These are phyloP conservation scores for Alosa sapidissima DNA, from an alignment of 2,797 vertebrate genomes.

Conservation along the genomic window DNA sequence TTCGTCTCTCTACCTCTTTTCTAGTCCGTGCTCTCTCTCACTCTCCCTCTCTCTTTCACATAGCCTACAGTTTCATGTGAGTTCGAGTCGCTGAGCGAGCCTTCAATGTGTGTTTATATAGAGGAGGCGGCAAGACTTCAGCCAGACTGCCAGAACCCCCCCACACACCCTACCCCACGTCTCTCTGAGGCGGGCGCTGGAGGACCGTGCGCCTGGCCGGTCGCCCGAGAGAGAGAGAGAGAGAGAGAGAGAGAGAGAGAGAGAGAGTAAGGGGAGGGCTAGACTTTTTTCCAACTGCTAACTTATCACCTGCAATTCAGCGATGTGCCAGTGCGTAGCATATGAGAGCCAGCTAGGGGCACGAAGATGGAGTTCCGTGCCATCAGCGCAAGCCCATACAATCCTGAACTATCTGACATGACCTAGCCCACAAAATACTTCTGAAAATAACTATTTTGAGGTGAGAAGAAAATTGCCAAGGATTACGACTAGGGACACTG, in stretches of 20 bases:
- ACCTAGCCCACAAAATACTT: neutral
- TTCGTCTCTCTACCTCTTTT: conserved; percentile 56
- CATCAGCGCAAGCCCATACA: neutral
- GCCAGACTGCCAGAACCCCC: conserved; percentile 73
- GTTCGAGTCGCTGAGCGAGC: conserved; percentile 72
- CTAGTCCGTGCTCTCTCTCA: conserved; percentile 51
- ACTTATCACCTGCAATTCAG: conserved; percentile 39
- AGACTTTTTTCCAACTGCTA: conserved; percentile 4
- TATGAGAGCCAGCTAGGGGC: neutral
- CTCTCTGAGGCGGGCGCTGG: conserved; percentile 73
- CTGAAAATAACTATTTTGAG: neutral
- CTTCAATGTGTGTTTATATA: conserved; percentile 93
- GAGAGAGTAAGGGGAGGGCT: conserved; percentile 35
- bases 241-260: conserved; percentile 38
- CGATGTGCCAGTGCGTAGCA: conserved; percentile 34
- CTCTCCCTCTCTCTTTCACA: conserved; percentile 59
- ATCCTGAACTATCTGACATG: neutral
- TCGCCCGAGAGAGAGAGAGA: conserved; percentile 54
- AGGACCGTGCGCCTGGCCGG: conserved; percentile 81
- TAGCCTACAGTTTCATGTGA: conserved; percentile 73
- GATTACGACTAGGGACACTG: neutral
- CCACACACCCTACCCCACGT: conserved; percentile 65
- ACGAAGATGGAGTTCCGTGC: neutral
- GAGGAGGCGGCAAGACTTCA: conserved; percentile 82
- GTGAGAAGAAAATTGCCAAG: neutral